Conservation (phyloP, 2,888 invertebrate genomes). For the Digitonthophagus gazella region DNA sequence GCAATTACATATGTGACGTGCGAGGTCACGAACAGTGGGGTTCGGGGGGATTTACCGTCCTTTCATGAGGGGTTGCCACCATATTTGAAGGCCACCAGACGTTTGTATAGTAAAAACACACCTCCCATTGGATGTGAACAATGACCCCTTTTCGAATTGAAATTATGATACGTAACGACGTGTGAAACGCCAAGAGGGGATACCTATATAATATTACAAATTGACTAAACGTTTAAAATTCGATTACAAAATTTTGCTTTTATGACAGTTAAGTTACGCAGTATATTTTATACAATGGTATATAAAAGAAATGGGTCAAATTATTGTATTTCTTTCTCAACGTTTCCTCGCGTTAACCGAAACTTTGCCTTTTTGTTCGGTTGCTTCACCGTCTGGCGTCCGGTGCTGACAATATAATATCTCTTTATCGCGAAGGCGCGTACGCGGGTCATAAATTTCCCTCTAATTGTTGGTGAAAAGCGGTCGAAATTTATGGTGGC, state of each 20-base stretch:
- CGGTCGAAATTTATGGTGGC: conserved; percentile 43
- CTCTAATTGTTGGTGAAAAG: conserved; percentile 51
- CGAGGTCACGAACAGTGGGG: neutral
- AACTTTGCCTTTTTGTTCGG: neutral
- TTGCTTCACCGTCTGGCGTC: conserved; percentile 6
- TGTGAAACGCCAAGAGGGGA: too few species aligned
- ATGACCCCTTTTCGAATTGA: neutral
- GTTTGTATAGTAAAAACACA: neutral
- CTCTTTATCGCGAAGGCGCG: conserved; percentile 42
- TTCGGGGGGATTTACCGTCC: neutral
- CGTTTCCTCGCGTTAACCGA: neutral
- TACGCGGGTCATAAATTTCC: conserved; percentile 46
- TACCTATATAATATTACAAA: too few species aligned
- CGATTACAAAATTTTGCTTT: neutral
- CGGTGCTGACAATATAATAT: conserved; percentile 23
- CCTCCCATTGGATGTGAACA: neutral
- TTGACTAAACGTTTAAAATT: too few species aligned
- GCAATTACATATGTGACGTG: neutral
- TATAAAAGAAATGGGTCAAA: neutral
- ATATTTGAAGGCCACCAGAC: neutral
- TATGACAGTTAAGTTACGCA: neutral
- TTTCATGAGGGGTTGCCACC: neutral
- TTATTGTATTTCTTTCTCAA: neutral
- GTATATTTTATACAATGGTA: neutral
- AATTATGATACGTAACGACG: too few species aligned